These are phyloP conservation scores for Andrena bucephala DNA, from an alignment of 2,888 invertebrate species.

Conservation along the genomic window DNA sequence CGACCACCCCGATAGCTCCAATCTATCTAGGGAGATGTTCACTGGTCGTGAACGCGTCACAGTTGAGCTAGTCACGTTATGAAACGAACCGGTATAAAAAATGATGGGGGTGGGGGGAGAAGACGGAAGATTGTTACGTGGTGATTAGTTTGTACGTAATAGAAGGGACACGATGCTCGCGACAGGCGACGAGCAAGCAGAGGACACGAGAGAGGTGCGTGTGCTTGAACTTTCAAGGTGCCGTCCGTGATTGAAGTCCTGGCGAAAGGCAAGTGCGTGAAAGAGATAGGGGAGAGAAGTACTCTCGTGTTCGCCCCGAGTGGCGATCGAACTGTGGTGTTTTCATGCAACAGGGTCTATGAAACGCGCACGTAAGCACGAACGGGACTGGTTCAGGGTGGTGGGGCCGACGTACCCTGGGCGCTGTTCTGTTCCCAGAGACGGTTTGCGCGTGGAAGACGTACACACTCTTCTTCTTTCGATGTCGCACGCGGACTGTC, in stretches of 20 bases:
- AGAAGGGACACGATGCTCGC: constrained; percentile 20
- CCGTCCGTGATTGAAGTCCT: constrained; percentile 68
- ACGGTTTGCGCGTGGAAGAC: not conserved
- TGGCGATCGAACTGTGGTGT: constrained; percentile 55
- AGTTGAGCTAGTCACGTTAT: constrained; percentile 83
- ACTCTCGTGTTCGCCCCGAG: constrained; percentile 51
- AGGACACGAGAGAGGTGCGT: constrained; percentile 24
- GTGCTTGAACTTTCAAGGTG: constrained; percentile 69
- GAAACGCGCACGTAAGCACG: constrained; percentile 53
- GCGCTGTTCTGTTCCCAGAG: constrained; percentile 28
- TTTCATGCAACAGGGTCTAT: constrained; percentile 73
- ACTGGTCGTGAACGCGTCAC: constrained; percentile 70
- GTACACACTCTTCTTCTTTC: constrained; percentile 49
- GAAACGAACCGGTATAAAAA: constrained; percentile 68
- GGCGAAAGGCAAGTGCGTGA: constrained; percentile 27
- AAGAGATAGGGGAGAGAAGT: constrained; percentile 22
- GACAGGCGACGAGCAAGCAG: not conserved
- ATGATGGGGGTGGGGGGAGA: constrained; percentile 9
- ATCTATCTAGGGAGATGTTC: not conserved
- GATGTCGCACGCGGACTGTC: constrained; percentile 44
- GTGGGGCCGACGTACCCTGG: constrained; percentile 26
- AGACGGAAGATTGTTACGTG: constrained; percentile 74
- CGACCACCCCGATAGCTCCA: not conserved
- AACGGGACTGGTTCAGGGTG: constrained; percentile 34
- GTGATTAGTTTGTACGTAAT: constrained; percentile 74